Evolutionary conservation across 2,113 vertebrate species (phyloP), one percentile per base, ranked within the genome.

Genomic region (Rostratula benghalensis): DNA sequence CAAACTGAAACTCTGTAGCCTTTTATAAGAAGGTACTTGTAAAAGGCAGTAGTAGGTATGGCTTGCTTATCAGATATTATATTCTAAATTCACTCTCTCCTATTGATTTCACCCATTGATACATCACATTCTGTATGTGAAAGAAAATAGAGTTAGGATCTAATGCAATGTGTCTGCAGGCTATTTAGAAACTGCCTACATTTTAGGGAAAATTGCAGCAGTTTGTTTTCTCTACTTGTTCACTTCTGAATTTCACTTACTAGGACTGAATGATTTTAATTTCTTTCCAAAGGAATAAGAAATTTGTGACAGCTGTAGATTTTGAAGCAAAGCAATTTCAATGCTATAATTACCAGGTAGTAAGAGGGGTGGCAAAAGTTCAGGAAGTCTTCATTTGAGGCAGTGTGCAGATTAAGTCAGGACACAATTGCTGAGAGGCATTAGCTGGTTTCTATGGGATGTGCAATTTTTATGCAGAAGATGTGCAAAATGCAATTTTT

Each of bases 401-500:
- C 31, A 4, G 1, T 46, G 9, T 80, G 24, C 45, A 21, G 7
- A 83, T 93, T 90, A 83, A 83, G 41, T 65, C 15, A 63, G 56
- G 53, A 69, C 15, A 25, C 17, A 87, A 64, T 64, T 92, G 41
- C 67, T 95, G 60, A 91, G 23, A 77, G 48, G 2, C 18, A 43
- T 85, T 88, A 76, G 4, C 28, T 83, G 28, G 3, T 91, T 95
- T 95, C 57, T 46, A 50, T 43, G 41, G 59, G 16, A 65, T 12
- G 1, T n/a, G 19, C 4, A 79, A 87, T 87, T 94, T 87, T 87
- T 59, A 80, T 86, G 78, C 59, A 70, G 50, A 83, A 65, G 10
- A 93, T 46, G 13, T 70, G 50, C 16, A 93, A 91, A 95, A 88
- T 63, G 31, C 4, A 69, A 28, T 94, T 90, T 96, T 93, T 81